phyloP scores from a whole-genome alignment of 2,113 vertebrate genomes.

The Rhinolophus ferrumequinum region DNA sequence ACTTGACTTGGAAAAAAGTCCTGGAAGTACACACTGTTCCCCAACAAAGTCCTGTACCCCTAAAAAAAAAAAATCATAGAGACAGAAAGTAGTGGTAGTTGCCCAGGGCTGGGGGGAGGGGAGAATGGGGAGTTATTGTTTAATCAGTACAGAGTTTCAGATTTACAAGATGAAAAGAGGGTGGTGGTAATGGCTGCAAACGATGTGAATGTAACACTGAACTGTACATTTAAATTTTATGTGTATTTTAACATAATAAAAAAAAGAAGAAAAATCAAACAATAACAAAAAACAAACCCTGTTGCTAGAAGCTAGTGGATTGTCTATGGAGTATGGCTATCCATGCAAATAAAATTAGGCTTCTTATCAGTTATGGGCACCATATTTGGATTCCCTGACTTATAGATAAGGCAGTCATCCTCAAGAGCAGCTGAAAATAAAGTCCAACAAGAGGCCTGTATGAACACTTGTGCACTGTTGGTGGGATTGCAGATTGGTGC shows the following conservation, averaged over 20 bases:
- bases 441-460: not conserved
- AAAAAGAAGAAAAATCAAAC: not conserved
- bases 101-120: not conserved
- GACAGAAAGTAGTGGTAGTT: not conserved
- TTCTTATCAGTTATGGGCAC: slow-evolving; percentile 6
- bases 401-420: not conserved
- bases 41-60: too few relatives aligned
- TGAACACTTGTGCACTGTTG: too few relatives aligned
- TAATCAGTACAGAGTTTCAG: not conserved
- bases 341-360: slow-evolving; percentile 29
- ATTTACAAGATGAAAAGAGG: not conserved
- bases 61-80: not conserved
- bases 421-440: not conserved
- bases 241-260: not conserved
- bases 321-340: not conserved
- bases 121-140: not conserved
- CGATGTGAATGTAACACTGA: not conserved
- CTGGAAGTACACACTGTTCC: too few relatives aligned
- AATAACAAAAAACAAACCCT: not conserved
- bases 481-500: too few relatives aligned
- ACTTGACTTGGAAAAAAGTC: too few relatives aligned
- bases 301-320: not conserved
- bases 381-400: slow-evolving; percentile 37
- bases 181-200: not conserved
- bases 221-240: not conserved